Base-by-base conservation (phyloP, 1,140 invertebrate genomes). In the Megathymus violae region DNA sequence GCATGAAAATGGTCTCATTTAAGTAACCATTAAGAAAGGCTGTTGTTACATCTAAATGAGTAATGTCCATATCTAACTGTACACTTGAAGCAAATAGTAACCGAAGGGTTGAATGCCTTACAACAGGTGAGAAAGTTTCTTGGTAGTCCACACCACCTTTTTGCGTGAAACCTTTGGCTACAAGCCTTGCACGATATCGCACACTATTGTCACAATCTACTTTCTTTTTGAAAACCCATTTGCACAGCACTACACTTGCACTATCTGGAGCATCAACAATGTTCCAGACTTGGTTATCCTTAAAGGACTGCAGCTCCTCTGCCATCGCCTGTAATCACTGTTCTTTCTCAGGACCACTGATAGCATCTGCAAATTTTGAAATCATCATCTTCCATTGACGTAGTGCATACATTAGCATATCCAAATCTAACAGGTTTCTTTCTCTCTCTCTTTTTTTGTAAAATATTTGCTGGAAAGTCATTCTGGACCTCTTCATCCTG, bases 11-110 rank as follows among this genome's bases (percentile, higher is more conserved):
- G 17, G 63, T 68, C 65, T 91, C 82, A 15, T 76, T 58, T 22
- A 90, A 40, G 4, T 71, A 44, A 34, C 78, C 76, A 71, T 91
- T 78, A 17, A 87, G 54, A 60, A 89, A 91, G 4, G 86, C 84
- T 41, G 85, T 78, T 62, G 75, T 69, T 0, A 88, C 82, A 70
- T 92, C 91, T 47, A 48, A 31, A 7, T 48, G 46, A 91, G 48
- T 74, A 16, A 82, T 60, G 36, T 78, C 27, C 44, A 85, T 62
- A 71, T 69, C 71, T 60, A 65, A 61, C 70, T 72, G 51, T 43
- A 56, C 75, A 62, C 83, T 69, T 62, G 91, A 40, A 1, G 81
- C 67, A 1, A 92, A 66, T 9, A 84, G 44, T 7, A 76, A 36
- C 34, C 76, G 46, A 5, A 82, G 41, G 2, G 60, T 71, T 38